Evolutionary conservation across 2,113 vertebrate species (phyloP).

Genomic region (Sylvia atricapilla): DNA sequence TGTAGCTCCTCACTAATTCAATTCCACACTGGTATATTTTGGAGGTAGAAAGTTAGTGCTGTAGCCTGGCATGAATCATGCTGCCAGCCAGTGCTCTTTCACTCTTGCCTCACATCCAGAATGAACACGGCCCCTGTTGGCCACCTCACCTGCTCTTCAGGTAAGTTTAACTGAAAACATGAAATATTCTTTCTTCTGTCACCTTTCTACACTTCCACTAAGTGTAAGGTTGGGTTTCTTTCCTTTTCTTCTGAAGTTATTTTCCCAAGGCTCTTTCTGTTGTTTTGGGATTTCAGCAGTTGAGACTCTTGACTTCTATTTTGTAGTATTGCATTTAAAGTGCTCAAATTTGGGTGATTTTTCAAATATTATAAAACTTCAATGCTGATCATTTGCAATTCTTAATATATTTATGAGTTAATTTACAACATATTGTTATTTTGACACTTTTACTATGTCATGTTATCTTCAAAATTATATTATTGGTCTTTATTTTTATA

Average conservation of each 20-base stretch:
- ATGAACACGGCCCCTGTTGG: background rate
- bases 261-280: background rate
- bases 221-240: fast-evolving
- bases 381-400: fast-evolving
- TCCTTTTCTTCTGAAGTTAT: background rate
- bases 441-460: background rate
- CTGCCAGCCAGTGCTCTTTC: background rate
- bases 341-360: background rate
- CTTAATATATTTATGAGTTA: background rate
- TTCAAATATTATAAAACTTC: background rate
- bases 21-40: background rate
- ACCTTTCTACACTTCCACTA: background rate
- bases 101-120: background rate
- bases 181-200: background rate
- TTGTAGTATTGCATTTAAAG: background rate
- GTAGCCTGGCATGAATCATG: background rate
- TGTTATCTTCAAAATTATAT: background rate
- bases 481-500: background rate
- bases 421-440: background rate
- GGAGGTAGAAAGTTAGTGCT: background rate
- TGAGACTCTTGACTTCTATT: background rate
- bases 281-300: background rate
- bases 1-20: background rate
- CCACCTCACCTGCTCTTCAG: background rate
- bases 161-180: background rate